Base-by-base conservation (phyloP, 2,797 vertebrate genomes). In the Pangasius sanitwongsei region DNA sequence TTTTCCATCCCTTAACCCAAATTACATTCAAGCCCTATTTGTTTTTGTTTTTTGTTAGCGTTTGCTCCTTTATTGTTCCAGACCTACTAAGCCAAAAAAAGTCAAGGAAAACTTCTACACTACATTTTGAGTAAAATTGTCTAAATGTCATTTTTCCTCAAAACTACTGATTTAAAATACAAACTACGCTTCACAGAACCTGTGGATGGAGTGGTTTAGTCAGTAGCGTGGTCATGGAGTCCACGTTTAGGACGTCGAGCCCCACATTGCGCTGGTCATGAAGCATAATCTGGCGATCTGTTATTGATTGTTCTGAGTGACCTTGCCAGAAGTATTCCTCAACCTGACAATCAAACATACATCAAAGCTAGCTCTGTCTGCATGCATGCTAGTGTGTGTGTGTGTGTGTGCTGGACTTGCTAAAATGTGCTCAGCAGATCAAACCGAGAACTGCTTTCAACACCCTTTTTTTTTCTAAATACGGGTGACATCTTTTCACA, bases 261-360 rank as follows among this genome's bases (percentile, higher is more conserved):
- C 34, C 31, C n/a, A 77, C 69, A 55, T 93, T 92, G 94, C 93
- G 94, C 91, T 94, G 93, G 94, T 94, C 92, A 93, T 90, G 91
- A 69, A 94, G 94, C 94, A 94, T 95, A 94, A 96, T 96, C 95
- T 93, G 93, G 57, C 72, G 88, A 95, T 96, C 94, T 94, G 93
- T 91, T 95, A 96, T 95, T 93, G 95, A 96, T 96, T 95, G 94
- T 92, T 93, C 92, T n/a, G 91, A 61, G 88, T 93, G 94, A 95
- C 94, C 94, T 96, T 95, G 94, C 96, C 94, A 95, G 93, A 92
- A 94, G 92, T 94, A 94, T 93, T 94, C 91, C 93, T 93, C 93
- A 93, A 94, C 91, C 94, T 92, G 89, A 94, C 95, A 95, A 95
- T 94, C 96, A 95, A 94, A 95, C 92, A 90, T 86, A 93, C 92